Conservation (phyloP, 2,113 vertebrate genomes). For the Peucedramus taeniatus region DNA sequence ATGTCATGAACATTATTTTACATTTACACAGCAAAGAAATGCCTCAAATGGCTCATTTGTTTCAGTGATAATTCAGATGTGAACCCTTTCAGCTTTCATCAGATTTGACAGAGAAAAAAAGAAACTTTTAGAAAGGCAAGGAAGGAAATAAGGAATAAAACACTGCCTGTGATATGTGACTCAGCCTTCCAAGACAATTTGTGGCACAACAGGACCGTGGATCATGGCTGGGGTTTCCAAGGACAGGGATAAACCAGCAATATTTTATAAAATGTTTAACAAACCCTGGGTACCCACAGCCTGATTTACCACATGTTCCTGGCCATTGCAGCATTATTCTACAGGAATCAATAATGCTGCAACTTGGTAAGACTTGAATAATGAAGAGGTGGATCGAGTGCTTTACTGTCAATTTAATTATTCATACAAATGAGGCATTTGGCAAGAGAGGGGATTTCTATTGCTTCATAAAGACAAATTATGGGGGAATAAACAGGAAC, state of each 20-base stretch:
- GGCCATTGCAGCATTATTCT: background rate
- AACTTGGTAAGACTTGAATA: background rate
- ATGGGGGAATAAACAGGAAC: conserved; percentile 21
- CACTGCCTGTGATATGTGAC: background rate
- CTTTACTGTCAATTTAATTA: conserved; percentile 39
- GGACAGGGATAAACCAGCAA: background rate
- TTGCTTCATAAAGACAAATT: conserved; percentile 40
- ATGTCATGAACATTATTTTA: background rate
- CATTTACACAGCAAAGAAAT: background rate
- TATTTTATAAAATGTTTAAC: background rate
- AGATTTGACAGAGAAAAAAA: background rate
- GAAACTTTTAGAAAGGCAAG: background rate
- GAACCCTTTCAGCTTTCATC: background rate
- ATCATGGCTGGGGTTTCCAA: background rate
- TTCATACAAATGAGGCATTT: conserved; percentile 23
- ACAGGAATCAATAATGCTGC: conserved; percentile 24
- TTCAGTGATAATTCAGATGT: background rate
- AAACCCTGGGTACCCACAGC: background rate
- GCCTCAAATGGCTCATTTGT: background rate
- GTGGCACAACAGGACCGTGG: background rate
- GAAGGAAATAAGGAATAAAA: background rate
- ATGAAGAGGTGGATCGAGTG: background rate
- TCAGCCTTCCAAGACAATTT: background rate
- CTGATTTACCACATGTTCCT: background rate
- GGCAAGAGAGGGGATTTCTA: conserved; percentile 28